Conservation (phyloP, 2,888 invertebrate species). For the Tridacna crocea region DNA sequence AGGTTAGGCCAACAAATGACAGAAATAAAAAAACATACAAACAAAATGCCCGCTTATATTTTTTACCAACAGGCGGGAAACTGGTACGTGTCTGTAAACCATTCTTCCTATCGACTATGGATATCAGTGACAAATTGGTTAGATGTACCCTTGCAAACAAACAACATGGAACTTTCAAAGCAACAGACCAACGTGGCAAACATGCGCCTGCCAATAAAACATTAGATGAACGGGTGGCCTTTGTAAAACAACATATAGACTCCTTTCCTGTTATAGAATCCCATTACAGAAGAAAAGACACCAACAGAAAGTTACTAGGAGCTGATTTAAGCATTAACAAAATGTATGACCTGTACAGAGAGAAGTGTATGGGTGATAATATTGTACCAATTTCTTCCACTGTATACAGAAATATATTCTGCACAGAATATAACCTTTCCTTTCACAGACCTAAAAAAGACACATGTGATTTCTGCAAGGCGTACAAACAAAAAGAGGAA, state of each 20-base stretch:
- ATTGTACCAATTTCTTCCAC: constrained; percentile 23
- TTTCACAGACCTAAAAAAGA: constrained; percentile 59
- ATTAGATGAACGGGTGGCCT: constrained; percentile 14
- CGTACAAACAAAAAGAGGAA: too few relatives aligned
- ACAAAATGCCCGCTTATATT: too few relatives aligned
- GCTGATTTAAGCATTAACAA: constrained; percentile 42
- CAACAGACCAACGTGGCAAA: constrained; percentile 29
- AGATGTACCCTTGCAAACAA: constrained; percentile 30
- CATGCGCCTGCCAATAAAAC: constrained; percentile 41
- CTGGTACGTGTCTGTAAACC: constrained; percentile 53
- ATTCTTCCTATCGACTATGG: constrained; percentile 40
- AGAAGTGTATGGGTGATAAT: constrained; percentile 35
- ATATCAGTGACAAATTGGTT: constrained; percentile 27
- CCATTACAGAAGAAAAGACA: constrained; percentile 53
- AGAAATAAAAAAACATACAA: too few relatives aligned
- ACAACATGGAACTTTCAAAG: neutral
- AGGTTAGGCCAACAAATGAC: too few relatives aligned
- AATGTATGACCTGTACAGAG: constrained; percentile 55
- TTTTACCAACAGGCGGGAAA: too few relatives aligned
- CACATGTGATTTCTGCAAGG: constrained; percentile 50
- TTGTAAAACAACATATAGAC: constrained; percentile 33
- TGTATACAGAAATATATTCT: constrained; percentile 50
- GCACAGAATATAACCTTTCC: constrained; percentile 47
- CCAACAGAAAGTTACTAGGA: constrained; percentile 40
- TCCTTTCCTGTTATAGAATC: constrained; percentile 51